Conservation (phyloP, 2,113 vertebrate species). For the Hassar affinis region DNA sequence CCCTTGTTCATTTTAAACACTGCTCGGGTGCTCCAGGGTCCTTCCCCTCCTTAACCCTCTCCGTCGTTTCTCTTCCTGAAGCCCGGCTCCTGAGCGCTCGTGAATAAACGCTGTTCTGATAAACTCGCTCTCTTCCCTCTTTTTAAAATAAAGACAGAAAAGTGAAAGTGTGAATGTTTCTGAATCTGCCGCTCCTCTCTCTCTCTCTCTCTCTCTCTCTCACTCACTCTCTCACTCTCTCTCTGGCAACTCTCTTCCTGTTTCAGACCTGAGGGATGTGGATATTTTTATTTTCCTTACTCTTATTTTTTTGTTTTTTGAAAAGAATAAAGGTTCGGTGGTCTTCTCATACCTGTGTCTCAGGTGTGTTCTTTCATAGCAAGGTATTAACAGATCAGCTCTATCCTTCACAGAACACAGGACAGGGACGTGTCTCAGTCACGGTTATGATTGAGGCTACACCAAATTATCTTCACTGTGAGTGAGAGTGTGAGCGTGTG, state of each 20-base stretch:
- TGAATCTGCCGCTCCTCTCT: constrained; percentile 68
- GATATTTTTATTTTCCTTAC: constrained; percentile 58
- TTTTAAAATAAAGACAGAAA: constrained; percentile 27
- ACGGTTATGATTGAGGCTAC: not conserved
- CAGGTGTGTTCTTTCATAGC: not conserved
- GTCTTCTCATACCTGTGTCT: not conserved
- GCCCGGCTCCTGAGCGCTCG: constrained; percentile 57
- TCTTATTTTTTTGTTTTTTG: constrained; percentile 57
- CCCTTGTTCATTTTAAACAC: constrained; percentile 61
- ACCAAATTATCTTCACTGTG: not conserved
- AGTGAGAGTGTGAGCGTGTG: too few species aligned
- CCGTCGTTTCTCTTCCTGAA: constrained; percentile 67
- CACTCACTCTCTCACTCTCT: too few species aligned
- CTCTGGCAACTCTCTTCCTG: constrained; percentile 52
- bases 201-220: too few species aligned
- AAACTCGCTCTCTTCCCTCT: constrained; percentile 46
- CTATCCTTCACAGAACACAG: too few species aligned
- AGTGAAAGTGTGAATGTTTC: constrained; percentile 66
- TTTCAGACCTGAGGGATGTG: constrained; percentile 67
- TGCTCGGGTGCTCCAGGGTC: constrained; percentile 81
- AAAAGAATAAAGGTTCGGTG: constrained; percentile 71
- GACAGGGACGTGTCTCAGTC: too few species aligned
- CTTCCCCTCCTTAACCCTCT: constrained; percentile 75
- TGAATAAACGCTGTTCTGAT: constrained; percentile 51
- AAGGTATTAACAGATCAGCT: too few species aligned